phyloP scores from a whole-genome alignment of 2,888 invertebrate species.

The Azorinus chamasolen region DNA sequence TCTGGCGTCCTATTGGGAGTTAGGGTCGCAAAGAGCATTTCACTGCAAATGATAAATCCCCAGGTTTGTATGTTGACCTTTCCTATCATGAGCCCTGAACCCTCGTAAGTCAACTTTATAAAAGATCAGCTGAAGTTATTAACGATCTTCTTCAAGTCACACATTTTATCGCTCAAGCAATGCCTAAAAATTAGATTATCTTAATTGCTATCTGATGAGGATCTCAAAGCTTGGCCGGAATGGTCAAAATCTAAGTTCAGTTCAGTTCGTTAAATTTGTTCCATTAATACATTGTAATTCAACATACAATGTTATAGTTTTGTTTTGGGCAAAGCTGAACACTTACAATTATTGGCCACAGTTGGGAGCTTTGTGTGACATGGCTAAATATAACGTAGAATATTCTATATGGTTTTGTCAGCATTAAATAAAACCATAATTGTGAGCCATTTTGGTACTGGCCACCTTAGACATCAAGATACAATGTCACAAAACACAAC shows the following conservation, averaged over 20 bases:
- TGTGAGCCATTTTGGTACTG: constrained; percentile 6
- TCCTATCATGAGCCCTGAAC: too few relatives aligned
- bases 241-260: not conserved
- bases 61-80: too few relatives aligned
- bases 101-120: too few relatives aligned
- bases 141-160: constrained; percentile 18
- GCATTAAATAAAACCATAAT: constrained; percentile 17
- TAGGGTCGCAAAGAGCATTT: too few relatives aligned
- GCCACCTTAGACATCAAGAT: constrained; percentile 8
- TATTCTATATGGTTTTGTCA: constrained; percentile 12
- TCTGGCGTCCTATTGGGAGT: too few relatives aligned
- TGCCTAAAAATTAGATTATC: constrained; percentile 4
- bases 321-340: constrained; percentile 17
- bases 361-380: constrained; percentile 10
- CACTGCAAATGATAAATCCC: too few relatives aligned
- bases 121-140: constrained; percentile 13
- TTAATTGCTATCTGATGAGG: constrained; percentile 8
- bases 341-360: constrained; percentile 16
- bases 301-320: constrained; percentile 12
- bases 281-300: not conserved
- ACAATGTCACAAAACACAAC: constrained; percentile 9
- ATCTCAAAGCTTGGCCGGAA: constrained; percentile 16
- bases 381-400: not conserved
- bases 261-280: constrained; percentile 6
- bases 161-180: constrained; percentile 6